phyloP scores from a whole-genome alignment of 2,113 vertebrate genomes.

The Capreolus pygargus region DNA sequence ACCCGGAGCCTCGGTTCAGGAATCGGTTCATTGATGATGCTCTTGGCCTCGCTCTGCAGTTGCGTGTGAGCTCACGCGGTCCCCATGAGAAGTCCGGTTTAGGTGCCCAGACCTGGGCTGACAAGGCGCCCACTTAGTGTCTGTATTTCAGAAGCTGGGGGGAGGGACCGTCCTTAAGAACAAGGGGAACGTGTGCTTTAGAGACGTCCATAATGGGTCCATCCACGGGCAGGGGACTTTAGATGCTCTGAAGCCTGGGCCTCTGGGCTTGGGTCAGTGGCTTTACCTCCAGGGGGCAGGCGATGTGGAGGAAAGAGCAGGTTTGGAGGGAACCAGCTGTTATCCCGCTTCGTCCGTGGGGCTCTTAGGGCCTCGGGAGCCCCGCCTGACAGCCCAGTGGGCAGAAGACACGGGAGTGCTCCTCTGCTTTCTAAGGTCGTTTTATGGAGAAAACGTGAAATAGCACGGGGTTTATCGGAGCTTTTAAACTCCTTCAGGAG shows the following conservation, averaged over 20 bases:
- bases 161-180: background rate
- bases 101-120: too few relatives aligned
- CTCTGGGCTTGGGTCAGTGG: background rate
- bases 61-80: too few relatives aligned
- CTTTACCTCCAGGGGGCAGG: background rate
- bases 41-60: background rate
- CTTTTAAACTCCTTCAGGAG: background rate
- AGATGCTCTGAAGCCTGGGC: background rate
- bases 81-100: background rate
- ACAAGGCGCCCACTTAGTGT: background rate
- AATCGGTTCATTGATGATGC: background rate
- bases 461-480: too few relatives aligned
- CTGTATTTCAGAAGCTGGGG: background rate
- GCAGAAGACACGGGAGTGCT: rapidly evolving
- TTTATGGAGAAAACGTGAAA: background rate
- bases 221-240: rapidly evolving
- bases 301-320: background rate
- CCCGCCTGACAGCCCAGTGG: rapidly evolving
- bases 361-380: too few relatives aligned
- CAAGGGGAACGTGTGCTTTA: background rate
- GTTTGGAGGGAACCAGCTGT: background rate
- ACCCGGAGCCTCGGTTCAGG: background rate
- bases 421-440: background rate
- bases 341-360: background rate
- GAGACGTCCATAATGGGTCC: rapidly evolving